Base-by-base conservation (phyloP, 2,797 vertebrate species). In the Macrochelys suwanniensis region DNA sequence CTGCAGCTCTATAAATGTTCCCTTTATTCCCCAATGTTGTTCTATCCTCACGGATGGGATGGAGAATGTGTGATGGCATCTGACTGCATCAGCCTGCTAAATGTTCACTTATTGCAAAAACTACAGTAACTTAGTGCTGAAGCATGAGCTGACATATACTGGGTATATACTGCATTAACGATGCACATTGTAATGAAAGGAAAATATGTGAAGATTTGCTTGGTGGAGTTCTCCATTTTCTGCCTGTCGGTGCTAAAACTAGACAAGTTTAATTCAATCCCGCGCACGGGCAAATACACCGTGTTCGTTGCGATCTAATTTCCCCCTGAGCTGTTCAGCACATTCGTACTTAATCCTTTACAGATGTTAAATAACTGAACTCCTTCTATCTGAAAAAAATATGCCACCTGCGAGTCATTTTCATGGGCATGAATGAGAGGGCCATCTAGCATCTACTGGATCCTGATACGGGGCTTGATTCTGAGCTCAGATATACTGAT, bases 341-440 rank as follows among this genome's bases (percentile, higher is more conserved):
- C 42, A 9, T 74, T 91, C 77, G 5, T 45, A 88, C 50, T 88
- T 87, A 42, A 92, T 82, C 88, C 42, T 89, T 95, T 85, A 26
- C 86, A 65, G 51, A 23, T 45, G 50, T 85, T 92, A 87, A 92
- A 71, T 42, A 94, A 84, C 81, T 17, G 2, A 82, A 17, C 31
- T 51, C n/a, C 54, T 80, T 91, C 3, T 19, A 51, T 78, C 80
- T 93, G 17, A 37, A 8, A 89, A 65, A 31, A 51, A 90, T 59
- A 37, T 74, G 2, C 19, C 82, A 65, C 31, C n/a, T 89, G 88
- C 83, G 94, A 89, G 19, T 33, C 80, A 10, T 12, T 77, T 85
- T 54, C 17, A 74, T 82, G 87, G 80, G 19, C 80, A 3, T 78
- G 47, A 88, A 59, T 89, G 37, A 68, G 33, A 87, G 65, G 13